Base-by-base conservation (phyloP, 2,888 invertebrate genomes). In the Amphimallon solstitiale region DNA sequence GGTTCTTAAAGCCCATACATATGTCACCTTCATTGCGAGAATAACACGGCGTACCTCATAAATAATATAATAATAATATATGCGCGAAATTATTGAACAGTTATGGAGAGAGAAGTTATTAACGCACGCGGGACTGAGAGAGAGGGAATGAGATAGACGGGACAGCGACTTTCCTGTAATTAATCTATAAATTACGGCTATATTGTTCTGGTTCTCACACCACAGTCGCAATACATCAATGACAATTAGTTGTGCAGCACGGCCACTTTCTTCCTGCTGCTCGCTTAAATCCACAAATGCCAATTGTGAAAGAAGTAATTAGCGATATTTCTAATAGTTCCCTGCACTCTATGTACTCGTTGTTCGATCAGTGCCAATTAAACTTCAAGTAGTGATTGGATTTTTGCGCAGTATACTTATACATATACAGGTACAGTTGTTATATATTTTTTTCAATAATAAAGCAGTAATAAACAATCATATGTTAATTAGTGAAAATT, bases 191-290 rank as follows among this genome's bases (percentile, higher is more conserved):
- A 71, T 72, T 72, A 72, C 70, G 62, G 69, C 63, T 48, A 65
- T 69, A 71, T 71, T 71, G 72, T 72, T 72, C 71, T 70, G 68
- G 68, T 71, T 71, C 71, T 72, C 72, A 71, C 72, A 70, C 72
- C 70, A 68, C 60, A 66, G 65, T 68, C 64, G 69, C 67, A 67
- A 72, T 72, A 71, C 70, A 71, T 72, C 72, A 72, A 70, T 72
- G 72, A 71, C 72, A 72, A 72, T 72, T 72, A 72, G 61, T 48
- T 49, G 45, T 19, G 48, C 61, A 48, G 61, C 23, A 38, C 61
- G 46, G 68, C 69, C 54, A 46, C 52, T 64, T 48, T 56, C 40
- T 48, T 56, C 56, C 38, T 56, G 56, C 45, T 56, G 63, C 56
- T 68, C 67, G 70, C 70, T 70, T 68, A 68, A 71, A 66, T 67